A percentile compares a stretch with the other conserved stretches of the same genome.
phyloP scores from a whole-genome alignment of 2,888 invertebrate genomes.

The Portevinia maculata region DNA sequence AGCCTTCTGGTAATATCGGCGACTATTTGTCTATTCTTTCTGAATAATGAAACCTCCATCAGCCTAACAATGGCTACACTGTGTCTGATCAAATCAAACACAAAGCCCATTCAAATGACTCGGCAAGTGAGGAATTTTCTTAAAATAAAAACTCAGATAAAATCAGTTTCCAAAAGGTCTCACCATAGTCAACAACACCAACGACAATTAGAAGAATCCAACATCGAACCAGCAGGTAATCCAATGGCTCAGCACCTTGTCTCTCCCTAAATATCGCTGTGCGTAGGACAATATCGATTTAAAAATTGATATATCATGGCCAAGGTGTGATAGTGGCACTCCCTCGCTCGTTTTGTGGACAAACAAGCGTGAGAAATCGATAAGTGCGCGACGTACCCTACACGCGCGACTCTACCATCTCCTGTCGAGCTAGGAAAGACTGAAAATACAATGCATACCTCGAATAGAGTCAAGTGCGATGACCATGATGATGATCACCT shows the following conservation, averaged over 20 bases:
- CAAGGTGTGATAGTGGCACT: slow-evolving; percentile 64
- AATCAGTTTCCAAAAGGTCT: slow-evolving; percentile 63
- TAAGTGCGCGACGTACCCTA: slow-evolving; percentile 56
- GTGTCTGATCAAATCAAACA: slow-evolving; percentile 64
- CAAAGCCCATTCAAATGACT: slow-evolving; percentile 57
- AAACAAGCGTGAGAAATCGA: slow-evolving; percentile 72
- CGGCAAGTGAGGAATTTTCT: slow-evolving; percentile 49
- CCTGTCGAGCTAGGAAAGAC: slow-evolving; percentile 43
- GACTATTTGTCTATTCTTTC: slow-evolving; percentile 63
- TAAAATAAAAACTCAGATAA: slow-evolving; percentile 49
- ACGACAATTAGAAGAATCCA: slow-evolving; percentile 53
- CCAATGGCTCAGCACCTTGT: slow-evolving; percentile 50
- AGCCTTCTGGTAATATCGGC: slow-evolving; percentile 43
- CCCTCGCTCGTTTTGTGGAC: slow-evolving; percentile 50
- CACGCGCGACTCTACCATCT: slow-evolving; percentile 62
- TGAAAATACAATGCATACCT: slow-evolving; percentile 47
- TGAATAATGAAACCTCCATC: slow-evolving; percentile 60
- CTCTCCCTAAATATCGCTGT: slow-evolving; percentile 1
- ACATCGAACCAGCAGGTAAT: slow-evolving; percentile 66
- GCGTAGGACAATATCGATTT: slow-evolving; percentile 44
- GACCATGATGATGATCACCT: slow-evolving; percentile 63
- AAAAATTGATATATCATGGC: slow-evolving; percentile 65
- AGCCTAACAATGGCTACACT: slow-evolving; percentile 69
- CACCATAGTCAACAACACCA: slow-evolving; percentile 1
- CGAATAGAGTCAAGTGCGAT: slow-evolving; percentile 60